Evolutionary conservation across 2,888 invertebrate genomes (phyloP).

Genomic region (Sepioteuthis lessoniana): DNA sequence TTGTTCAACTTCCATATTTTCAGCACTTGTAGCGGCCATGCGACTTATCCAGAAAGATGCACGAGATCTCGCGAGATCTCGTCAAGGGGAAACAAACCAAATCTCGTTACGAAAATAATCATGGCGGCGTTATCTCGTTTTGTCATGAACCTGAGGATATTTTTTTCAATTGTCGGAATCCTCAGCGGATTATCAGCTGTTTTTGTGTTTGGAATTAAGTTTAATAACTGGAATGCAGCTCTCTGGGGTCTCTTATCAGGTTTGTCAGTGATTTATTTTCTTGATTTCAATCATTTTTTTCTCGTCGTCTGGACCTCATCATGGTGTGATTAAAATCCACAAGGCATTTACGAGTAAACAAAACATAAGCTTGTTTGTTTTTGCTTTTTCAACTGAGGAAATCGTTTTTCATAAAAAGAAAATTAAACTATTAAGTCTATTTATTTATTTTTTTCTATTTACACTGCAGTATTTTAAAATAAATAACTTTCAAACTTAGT

Average conservation of each 20-base stretch:
- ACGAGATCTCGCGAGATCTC: slow-evolving; percentile 19
- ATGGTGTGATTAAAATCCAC: neutral
- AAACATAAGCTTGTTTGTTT: no score
- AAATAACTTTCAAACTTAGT: no score
- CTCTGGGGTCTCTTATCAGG: slow-evolving; percentile 71
- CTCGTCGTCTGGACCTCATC: neutral
- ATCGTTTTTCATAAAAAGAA: no score
- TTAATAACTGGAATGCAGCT: slow-evolving; percentile 67
- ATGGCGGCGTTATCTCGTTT: slow-evolving; percentile 37
- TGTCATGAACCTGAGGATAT: slow-evolving; percentile 38
- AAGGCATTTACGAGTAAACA: neutral
- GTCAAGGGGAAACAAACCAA: neutral
- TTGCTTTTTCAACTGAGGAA: no score
- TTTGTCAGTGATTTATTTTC: slow-evolving; percentile 51
- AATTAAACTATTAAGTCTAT: no score
- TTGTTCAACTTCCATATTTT: slow-evolving; percentile 45
- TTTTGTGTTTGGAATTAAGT: slow-evolving; percentile 64
- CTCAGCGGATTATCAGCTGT: slow-evolving; percentile 65
- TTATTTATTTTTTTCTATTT: no score
- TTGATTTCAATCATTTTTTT: neutral
- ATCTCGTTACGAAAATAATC: neutral
- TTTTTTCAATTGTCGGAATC: slow-evolving; percentile 63
- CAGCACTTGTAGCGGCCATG: slow-evolving; percentile 47
- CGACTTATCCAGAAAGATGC: slow-evolving; percentile 38
- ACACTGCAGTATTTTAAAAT: no score